phyloP scores from a whole-genome alignment of 2,888 invertebrate genomes.

The Drosophila nr. fundita region DNA sequence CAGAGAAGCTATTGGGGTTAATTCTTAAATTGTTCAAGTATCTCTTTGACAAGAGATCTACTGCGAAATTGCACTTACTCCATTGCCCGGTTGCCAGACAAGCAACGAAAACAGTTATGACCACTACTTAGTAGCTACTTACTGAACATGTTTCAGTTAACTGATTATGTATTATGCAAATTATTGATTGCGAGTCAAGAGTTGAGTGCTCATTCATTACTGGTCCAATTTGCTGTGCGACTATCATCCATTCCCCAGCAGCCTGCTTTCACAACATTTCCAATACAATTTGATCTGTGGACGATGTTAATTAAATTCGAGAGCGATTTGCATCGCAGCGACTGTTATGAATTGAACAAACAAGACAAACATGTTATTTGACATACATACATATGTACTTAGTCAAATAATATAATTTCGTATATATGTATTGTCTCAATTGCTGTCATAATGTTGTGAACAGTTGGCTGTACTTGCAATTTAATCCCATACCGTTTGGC shows the following conservation, averaged over 20 bases:
- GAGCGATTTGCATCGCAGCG: not conserved
- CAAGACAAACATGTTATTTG: not conserved
- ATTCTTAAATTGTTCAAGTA: slow-evolving; percentile 12
- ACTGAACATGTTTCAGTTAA: not conserved
- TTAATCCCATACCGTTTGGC: not conserved
- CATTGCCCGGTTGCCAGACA: not conserved
- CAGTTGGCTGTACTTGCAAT: not conserved
- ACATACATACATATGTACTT: not conserved
- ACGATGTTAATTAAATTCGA: not conserved
- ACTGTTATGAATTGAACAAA: not conserved
- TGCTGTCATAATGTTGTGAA: not conserved
- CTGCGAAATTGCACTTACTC: not conserved
- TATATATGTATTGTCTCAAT: not conserved
- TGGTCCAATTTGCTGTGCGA: slow-evolving; percentile 20
- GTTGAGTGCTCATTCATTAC: slow-evolving; percentile 10
- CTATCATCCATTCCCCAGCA: not conserved
- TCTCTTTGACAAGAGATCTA: not conserved
- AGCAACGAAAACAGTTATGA: not conserved
- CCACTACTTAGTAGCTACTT: slow-evolving; percentile 5
- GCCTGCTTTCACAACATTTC: slow-evolving; percentile 33
- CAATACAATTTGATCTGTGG: too few species aligned
- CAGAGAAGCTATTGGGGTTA: not conserved
- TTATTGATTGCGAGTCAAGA: slow-evolving; percentile 18
- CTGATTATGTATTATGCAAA: slow-evolving; percentile 2
- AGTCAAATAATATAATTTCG: not conserved